phyloP scores from a whole-genome alignment of 2,888 invertebrate genomes.

The Mythimna pallens region DNA sequence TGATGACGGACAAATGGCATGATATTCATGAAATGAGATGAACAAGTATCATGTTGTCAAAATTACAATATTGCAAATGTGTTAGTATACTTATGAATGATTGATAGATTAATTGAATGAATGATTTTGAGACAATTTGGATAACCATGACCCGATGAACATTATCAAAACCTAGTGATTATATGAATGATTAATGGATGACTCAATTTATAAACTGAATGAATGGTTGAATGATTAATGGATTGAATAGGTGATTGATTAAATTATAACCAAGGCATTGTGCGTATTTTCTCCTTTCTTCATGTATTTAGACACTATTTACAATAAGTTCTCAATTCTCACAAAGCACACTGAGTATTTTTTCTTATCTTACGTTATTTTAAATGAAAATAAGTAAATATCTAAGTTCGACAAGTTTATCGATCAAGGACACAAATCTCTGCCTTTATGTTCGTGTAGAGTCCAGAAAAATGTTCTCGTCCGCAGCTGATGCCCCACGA shows the following conservation, averaged over 20 bases:
- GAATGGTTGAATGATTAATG: not conserved
- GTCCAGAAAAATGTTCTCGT: constrained; percentile 96
- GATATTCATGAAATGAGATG: too few relatives aligned
- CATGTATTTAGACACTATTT: not conserved
- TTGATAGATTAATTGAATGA: too few relatives aligned
- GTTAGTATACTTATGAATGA: too few relatives aligned
- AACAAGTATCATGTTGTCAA: too few relatives aligned
- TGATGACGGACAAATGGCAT: too few relatives aligned
- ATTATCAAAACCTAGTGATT: not conserved
- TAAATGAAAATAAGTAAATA: too few relatives aligned
- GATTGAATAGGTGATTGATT: not conserved
- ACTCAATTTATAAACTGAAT: not conserved
- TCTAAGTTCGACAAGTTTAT: too few relatives aligned
- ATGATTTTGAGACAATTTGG: too few relatives aligned
- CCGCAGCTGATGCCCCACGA: constrained; percentile 98
- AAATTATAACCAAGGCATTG: not conserved
- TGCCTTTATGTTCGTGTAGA: constrained; percentile 96
- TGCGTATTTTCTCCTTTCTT: not conserved
- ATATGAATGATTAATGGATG: not conserved
- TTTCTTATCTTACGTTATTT: too few relatives aligned
- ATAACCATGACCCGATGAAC: too few relatives aligned
- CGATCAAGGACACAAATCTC: not conserved
- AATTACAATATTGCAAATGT: too few relatives aligned
- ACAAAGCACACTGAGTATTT: not conserved
- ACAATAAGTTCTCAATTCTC: not conserved